phyloP scores from a whole-genome alignment of 1,140 invertebrate genomes.

The Homalodisca vitripennis region DNA sequence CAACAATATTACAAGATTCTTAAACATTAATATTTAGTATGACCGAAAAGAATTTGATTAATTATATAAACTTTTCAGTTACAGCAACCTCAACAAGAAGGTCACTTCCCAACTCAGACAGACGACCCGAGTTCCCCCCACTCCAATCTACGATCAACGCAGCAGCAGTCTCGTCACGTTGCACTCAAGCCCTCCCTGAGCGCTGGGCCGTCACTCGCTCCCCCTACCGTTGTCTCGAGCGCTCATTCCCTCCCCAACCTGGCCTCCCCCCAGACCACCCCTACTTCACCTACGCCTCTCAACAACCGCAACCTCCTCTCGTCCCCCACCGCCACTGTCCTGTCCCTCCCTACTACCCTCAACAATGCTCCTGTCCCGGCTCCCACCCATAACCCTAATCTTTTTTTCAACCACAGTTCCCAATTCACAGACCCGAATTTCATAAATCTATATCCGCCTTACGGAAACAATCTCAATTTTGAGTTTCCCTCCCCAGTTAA shows the following conservation, averaged over 20 bases:
- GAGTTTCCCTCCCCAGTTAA: constrained; percentile 34
- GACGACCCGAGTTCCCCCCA: not conserved
- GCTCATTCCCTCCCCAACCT: constrained; percentile 40
- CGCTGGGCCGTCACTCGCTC: constrained; percentile 38
- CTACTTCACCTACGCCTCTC: constrained; percentile 30
- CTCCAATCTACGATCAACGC: constrained; percentile 13
- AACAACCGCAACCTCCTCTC: constrained; percentile 41
- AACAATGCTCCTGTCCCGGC: constrained; percentile 40
- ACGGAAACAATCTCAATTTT: constrained; percentile 40
- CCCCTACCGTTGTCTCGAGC: constrained; percentile 45
- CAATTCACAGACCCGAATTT: constrained; percentile 30
- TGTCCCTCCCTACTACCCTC: constrained; percentile 46
- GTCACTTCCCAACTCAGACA: constrained; percentile 34
- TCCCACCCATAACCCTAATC: constrained; percentile 27
- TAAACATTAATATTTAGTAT: no score
- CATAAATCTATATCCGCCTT: constrained; percentile 33
- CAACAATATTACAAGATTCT: no score
- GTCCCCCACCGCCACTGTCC: constrained; percentile 47
- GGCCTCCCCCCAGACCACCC: constrained; percentile 42
- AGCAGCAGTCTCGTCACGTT: constrained; percentile 31
- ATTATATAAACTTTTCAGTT: constrained; percentile 2
- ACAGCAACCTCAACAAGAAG: not conserved
- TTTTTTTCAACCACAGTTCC: constrained; percentile 29
- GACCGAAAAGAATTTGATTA: no score
- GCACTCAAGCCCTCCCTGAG: constrained; percentile 38